A percentile compares a stretch with the other conserved stretches of the same genome.
These are phyloP conservation scores for Ligdia adustata DNA, from an alignment of 2,888 invertebrate species.

Conservation along the genomic window DNA sequence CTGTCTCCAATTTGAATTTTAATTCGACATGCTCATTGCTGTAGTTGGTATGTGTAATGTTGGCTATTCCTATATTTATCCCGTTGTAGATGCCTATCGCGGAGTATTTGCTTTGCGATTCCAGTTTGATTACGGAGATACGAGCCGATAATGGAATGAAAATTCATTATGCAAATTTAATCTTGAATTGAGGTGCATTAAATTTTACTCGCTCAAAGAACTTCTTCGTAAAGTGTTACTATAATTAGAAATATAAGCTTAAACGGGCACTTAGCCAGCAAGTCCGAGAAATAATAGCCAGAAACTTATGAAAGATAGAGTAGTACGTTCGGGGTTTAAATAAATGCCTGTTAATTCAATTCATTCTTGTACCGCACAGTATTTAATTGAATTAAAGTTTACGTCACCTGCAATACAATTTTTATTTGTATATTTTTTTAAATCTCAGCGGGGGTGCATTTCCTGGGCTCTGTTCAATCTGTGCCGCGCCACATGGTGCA, in stretches of 20 bases:
- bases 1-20: slow-evolving; percentile 65
- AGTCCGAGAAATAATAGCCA: too few species aligned
- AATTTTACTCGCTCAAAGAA: slow-evolving; percentile 4
- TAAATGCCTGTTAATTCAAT: too few species aligned
- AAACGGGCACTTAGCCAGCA: too few species aligned
- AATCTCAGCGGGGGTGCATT: slow-evolving; percentile 64
- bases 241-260: slow-evolving; percentile 1
- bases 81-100: slow-evolving; percentile 40
- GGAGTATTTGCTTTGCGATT: slow-evolving; percentile 43
- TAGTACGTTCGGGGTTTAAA: too few species aligned
- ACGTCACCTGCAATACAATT: slow-evolving; percentile 25
- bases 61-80: slow-evolving; percentile 37
- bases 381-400: slow-evolving; percentile 24
- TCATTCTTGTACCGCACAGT: too few species aligned
- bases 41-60: slow-evolving; percentile 40
- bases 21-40: slow-evolving; percentile 60
- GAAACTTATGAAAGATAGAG: too few species aligned
- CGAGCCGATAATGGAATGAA: slow-evolving; percentile 14
- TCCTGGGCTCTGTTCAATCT: slow-evolving; percentile 64
- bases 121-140: slow-evolving; percentile 15
- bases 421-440: slow-evolving; percentile 56
- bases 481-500: slow-evolving; percentile 71
- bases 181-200: slow-evolving; percentile 2
- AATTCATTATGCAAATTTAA: slow-evolving; percentile 19
- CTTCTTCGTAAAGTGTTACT: not conserved